A percentile compares a stretch with the other conserved stretches of the same genome.
These are phyloP conservation scores for Ciconia maguari DNA, from an alignment of 2,113 vertebrate species.

Conservation along the genomic window DNA sequence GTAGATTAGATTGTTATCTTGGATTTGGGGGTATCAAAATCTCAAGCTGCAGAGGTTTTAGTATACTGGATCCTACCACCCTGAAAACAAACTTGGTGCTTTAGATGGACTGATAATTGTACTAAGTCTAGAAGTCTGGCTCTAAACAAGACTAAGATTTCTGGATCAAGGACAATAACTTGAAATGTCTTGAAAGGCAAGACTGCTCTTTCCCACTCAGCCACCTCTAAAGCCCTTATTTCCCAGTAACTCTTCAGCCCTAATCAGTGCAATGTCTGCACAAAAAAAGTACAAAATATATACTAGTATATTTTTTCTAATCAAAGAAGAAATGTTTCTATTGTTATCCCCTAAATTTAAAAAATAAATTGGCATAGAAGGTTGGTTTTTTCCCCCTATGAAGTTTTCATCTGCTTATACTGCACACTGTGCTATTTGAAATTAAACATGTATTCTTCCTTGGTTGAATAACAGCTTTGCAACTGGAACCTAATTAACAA, in stretches of 20 bases:
- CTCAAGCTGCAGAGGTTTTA: neutral
- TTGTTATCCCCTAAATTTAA: neutral
- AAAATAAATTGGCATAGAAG: neutral
- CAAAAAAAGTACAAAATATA: neutral
- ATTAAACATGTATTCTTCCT: neutral
- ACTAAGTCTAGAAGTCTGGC: neutral
- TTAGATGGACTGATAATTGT: neutral
- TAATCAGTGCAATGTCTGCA: neutral
- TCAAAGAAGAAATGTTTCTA: neutral
- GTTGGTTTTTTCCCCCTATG: rapidly evolving
- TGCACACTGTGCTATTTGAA: neutral
- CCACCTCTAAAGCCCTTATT: neutral
- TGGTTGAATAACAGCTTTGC: neutral
- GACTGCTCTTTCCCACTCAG: neutral
- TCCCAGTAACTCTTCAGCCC: neutral
- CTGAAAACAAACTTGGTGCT: neutral
- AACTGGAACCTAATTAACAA: neutral
- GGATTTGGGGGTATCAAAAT: neutral
- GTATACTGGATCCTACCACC: neutral
- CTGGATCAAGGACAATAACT: neutral
- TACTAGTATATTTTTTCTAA: neutral
- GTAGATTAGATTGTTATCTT: neutral
- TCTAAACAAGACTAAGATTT: neutral
- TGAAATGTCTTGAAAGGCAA: neutral
- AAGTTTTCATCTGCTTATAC: neutral